These are phyloP conservation scores for Macrotus californicus DNA, from an alignment of 2,113 vertebrate species.

Conservation along the genomic window DNA sequence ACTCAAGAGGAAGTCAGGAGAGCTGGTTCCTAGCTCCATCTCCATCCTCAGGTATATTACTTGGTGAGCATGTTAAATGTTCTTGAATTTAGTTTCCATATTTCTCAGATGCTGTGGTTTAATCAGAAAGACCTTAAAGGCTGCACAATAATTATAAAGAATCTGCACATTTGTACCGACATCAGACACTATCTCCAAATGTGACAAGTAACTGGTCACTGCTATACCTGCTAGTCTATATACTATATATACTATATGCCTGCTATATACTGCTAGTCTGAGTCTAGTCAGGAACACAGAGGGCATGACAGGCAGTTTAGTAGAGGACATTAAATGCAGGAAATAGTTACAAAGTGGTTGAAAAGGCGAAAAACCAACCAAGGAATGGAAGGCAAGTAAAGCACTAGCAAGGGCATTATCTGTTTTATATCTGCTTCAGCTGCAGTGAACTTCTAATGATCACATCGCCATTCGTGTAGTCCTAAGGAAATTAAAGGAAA, in stretches of 20 bases:
- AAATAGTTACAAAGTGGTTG: neutral
- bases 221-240: too few relatives aligned
- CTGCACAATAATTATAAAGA: neutral
- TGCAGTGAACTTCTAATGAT: neutral
- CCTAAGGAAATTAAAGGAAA: neutral
- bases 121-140: neutral
- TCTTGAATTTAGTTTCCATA: neutral
- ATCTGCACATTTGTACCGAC: neutral
- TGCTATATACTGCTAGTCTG: too few relatives aligned
- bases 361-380: neutral
- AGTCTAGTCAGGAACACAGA: neutral
- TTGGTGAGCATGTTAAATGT: neutral
- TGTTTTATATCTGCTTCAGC: neutral
- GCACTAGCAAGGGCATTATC: neutral
- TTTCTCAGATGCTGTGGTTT: neutral
- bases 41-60: neutral
- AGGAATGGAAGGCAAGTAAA: neutral
- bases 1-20: neutral
- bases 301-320: neutral
- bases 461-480: neutral
- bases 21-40: neutral
- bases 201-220: neutral
- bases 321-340: neutral
- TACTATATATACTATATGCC: too few relatives aligned
- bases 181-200: neutral